A percentile compares a stretch with the other conserved stretches of the same genome.
Conservation (phyloP, 2,888 invertebrate species). For the Caenorhabditis zanzibari region DNA sequence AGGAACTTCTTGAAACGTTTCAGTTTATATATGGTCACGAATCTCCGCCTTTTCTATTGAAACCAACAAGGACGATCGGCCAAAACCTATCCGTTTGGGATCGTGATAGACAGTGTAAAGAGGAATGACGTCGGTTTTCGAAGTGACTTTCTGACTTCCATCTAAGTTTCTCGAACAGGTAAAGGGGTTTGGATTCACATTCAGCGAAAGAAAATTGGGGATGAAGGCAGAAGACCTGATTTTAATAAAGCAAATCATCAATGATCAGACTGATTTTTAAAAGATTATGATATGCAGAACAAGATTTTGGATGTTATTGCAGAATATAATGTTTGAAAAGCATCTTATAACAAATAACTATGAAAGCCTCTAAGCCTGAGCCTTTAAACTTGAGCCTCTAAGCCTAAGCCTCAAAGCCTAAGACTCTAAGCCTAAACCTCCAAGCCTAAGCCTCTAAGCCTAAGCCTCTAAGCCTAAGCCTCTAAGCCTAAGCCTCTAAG, state of each 20-base stretch:
- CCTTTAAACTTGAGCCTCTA: too few species aligned
- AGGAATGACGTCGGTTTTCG: slow-evolving; percentile 50
- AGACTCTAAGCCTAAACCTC: too few species aligned
- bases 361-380: too few species aligned
- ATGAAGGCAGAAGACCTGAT: slow-evolving; percentile 35
- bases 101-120: slow-evolving; percentile 57
- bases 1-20: slow-evolving; percentile 9
- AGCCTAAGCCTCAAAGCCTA: too few species aligned
- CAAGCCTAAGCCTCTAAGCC: too few species aligned
- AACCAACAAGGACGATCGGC: slow-evolving; percentile 44
- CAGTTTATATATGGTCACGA: slow-evolving; percentile 46
- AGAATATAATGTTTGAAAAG: neutral
- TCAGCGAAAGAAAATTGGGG: slow-evolving; percentile 9
- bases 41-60: slow-evolving; percentile 55
- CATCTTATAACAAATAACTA: too few species aligned
- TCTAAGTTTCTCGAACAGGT: slow-evolving; percentile 21
- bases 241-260: slow-evolving; percentile 10
- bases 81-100: slow-evolving; percentile 23
- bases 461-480: too few species aligned
- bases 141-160: slow-evolving; percentile 22
- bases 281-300: neutral
- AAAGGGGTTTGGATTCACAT: neutral
- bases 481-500: too few species aligned
- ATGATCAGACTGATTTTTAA: slow-evolving; percentile 9
- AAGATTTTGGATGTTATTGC: neutral